phyloP scores from a whole-genome alignment of 2,797 vertebrate genomes.

The Sphaeramia orbicularis region DNA sequence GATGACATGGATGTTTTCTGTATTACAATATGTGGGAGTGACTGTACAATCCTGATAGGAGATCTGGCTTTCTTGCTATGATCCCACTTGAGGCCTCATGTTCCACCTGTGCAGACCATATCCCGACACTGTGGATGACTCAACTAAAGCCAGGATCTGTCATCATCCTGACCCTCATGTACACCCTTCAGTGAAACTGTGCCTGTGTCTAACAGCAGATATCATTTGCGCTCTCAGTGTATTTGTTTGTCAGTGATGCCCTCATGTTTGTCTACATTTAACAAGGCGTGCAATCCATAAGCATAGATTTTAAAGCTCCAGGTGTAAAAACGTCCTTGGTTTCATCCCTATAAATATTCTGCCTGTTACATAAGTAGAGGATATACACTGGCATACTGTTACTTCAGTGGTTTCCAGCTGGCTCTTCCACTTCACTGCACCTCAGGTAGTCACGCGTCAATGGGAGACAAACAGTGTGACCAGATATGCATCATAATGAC shows the following conservation, averaged over 20 bases:
- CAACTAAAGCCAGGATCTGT: slow-evolving; percentile 55
- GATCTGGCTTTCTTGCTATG: neutral
- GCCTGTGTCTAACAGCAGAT: neutral
- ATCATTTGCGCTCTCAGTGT: neutral
- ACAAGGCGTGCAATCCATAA: neutral
- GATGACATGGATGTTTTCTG: neutral
- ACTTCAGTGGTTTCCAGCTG: slow-evolving; percentile 36
- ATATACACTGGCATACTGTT: slow-evolving; percentile 10
- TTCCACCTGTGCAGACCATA: slow-evolving; percentile 46
- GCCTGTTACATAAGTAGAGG: slow-evolving; percentile 37
- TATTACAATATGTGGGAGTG: neutral
- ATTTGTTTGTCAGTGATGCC: neutral
- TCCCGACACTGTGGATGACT: slow-evolving; percentile 62
- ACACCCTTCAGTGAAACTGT: too few species aligned
- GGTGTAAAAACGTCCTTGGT: slow-evolving; percentile 4
- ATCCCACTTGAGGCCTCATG: slow-evolving; percentile 21
- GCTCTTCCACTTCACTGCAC: slow-evolving; percentile 36
- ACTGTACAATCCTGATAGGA: neutral
- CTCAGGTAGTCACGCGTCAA: slow-evolving; percentile 43
- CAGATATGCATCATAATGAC: slow-evolving; percentile 37
- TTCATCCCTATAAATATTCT: slow-evolving; percentile 20
- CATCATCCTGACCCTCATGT: too few species aligned
- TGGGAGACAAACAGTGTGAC: slow-evolving; percentile 28
- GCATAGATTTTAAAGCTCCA: neutral
- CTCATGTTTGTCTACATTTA: neutral